phyloP scores from a whole-genome alignment of 2,888 invertebrate species.

The Aphrophora alni region DNA sequence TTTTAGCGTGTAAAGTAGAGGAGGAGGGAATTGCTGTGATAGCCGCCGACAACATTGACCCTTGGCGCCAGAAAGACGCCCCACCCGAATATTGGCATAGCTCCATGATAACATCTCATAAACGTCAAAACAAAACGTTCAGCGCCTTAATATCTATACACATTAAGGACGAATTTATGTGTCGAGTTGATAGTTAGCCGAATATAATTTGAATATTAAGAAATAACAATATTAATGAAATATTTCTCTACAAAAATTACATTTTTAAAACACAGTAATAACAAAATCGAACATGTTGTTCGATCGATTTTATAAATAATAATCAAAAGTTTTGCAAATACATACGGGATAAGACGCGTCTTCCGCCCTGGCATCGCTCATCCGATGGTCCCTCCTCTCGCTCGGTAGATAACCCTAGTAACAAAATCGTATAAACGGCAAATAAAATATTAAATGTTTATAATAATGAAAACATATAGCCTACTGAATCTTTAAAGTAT shows the following conservation, averaged over 20 bases:
- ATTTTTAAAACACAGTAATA: too few species aligned
- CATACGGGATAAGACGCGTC: neutral
- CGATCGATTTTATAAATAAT: neutral
- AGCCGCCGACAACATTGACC: neutral
- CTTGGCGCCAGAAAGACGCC: neutral
- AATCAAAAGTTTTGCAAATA: neutral
- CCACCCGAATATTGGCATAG: constrained; percentile 6
- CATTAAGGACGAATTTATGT: neutral
- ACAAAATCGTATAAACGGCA: neutral
- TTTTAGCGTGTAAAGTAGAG: neutral
- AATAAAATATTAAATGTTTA: neutral
- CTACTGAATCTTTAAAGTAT: too few species aligned
- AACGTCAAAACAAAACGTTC: neutral
- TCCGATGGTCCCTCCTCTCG: neutral
- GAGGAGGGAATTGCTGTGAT: neutral
- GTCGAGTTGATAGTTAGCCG: neutral
- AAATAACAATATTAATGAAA: too few species aligned
- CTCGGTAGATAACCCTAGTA: neutral
- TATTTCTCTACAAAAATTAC: too few species aligned
- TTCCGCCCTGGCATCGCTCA: neutral
- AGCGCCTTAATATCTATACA: neutral
- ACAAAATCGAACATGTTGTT: neutral
- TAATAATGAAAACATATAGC: too few species aligned
- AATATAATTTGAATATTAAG: too few species aligned
- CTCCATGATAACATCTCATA: constrained; percentile 6